A percentile compares a stretch with the other conserved stretches of the same genome.
These are phyloP conservation scores for Drosophila nr. perissopoda DNA, from an alignment of 2,888 invertebrate species.

Conservation along the genomic window DNA sequence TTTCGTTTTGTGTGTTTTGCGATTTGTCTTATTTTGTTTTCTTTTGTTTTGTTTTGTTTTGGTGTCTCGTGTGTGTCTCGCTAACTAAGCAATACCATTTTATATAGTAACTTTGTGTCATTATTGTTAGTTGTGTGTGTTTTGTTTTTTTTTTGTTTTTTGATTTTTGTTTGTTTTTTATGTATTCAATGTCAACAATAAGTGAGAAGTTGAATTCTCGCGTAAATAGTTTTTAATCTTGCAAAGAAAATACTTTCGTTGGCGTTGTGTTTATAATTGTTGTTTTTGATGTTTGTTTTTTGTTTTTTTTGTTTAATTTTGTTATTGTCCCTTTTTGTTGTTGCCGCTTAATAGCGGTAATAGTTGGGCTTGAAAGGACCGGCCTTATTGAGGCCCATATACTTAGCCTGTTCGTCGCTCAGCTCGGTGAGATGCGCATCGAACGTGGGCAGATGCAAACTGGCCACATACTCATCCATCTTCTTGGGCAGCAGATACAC, in stretches of 20 bases:
- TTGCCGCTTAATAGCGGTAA: constrained; percentile 89
- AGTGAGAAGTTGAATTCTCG: constrained; percentile 40
- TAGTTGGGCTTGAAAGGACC: constrained; percentile 99
- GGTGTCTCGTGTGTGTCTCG: constrained; percentile 36
- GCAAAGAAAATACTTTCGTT: constrained; percentile 81
- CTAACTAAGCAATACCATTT: constrained; percentile 51
- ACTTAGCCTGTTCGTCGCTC: constrained; percentile 98
- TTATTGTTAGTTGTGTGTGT: constrained; percentile 26
- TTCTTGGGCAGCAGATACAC: constrained; percentile 99
- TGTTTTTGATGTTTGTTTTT: constrained; percentile 54
- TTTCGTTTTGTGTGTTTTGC: constrained; percentile 52
- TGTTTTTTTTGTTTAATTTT: constrained; percentile 37
- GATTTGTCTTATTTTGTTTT: constrained; percentile 34
- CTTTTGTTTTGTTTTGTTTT: constrained; percentile 19
- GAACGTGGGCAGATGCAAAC: constrained; percentile 97
- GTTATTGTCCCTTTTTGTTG: constrained; percentile 61
- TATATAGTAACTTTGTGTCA: constrained; percentile 59
- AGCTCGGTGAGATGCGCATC: constrained; percentile 98
- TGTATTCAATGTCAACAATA: constrained; percentile 41
- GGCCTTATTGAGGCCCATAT: constrained; percentile 98
- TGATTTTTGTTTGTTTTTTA: constrained; percentile 5
- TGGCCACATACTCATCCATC: constrained; percentile 99
- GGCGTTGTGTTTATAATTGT: constrained; percentile 70
- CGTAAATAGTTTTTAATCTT: constrained; percentile 70
- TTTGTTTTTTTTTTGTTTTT: constrained; percentile 17